Base-by-base conservation (phyloP, 1,140 invertebrate species). In the Nylanderia fulva region DNA sequence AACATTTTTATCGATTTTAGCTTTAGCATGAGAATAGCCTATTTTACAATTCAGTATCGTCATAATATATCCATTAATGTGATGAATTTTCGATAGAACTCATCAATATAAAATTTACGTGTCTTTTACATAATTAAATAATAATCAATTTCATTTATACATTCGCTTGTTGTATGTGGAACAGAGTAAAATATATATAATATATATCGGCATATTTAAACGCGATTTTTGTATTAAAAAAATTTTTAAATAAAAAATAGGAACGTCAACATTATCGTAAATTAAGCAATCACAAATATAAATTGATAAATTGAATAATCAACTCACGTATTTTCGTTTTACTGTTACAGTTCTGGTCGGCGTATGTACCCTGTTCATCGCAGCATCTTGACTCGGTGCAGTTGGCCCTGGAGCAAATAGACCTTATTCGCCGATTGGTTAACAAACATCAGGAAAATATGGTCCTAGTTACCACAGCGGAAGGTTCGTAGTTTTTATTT, bases 381-480 rank as follows among this genome's bases (percentile, higher is more conserved):
- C 97, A 98, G 91, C 96, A 97, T 93, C 96, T 97, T 92, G 98
- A 98, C 92, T 98, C 98, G 13, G 97, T 98, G 85, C 97, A 98
- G 92, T 95, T 98, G 89, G 97, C 97, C 27, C 94, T 99, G 74
- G 98, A 98, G 93, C 98, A 98, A 94, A 97, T 98, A 90, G 98
- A 98, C 94, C 96, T 98, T 84, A 98, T 98, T 91, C 97, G 97
- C 91, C 96, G 98, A 90, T 96, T 99, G 88, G 96, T 98, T 58
- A 97, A 97, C 88, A 96, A 97, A 93, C 97, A 97, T 93, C 95
- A 96, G 9, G 95, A 96, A 84, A 96, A 97, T 91, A 96, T 98
- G 84, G 95, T 96, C 54, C 94, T 98, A 86, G 97, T 97, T 45
- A 96, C 96, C 1, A 96, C 96, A 61, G 96, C 96, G 9, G 95